Percentiles rank a stretch among this genome's conserved stretches.
Evolutionary conservation across 2,113 vertebrate genomes (phyloP).

Genomic region (Otis tarda): DNA sequence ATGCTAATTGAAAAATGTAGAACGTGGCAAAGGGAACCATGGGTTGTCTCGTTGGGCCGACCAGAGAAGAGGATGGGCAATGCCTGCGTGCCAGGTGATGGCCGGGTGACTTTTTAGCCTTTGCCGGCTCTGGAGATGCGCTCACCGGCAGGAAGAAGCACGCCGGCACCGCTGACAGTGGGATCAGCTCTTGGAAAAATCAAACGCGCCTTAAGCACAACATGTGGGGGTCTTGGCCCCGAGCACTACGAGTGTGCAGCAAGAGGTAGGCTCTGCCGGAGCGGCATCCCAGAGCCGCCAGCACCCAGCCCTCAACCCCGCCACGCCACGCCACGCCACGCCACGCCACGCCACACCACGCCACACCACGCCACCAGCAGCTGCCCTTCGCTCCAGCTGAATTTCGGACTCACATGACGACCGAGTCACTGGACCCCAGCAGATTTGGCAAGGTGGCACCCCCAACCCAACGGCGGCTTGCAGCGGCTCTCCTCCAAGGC

Average conservation of each 20-base stretch:
- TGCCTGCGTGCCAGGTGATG: neutral
- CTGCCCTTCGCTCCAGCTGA: rapidly evolving
- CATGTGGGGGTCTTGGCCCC: neutral
- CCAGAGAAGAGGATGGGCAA: neutral
- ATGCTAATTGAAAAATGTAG: constrained; percentile 59
- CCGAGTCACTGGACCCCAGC: neutral
- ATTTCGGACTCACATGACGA: neutral
- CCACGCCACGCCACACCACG: neutral
- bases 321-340: neutral
- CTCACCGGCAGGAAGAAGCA: neutral
- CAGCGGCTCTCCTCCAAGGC: neutral
- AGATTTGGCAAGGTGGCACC: neutral
- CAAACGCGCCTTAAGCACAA: neutral
- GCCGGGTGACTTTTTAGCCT: neutral
- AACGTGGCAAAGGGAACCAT: neutral
- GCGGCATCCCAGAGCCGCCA: rapidly evolving
- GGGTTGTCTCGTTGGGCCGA: neutral
- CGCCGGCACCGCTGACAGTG: rapidly evolving
- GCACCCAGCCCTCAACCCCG: neutral
- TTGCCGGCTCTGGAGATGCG: neutral
- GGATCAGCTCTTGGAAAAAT: neutral
- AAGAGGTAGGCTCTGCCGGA: neutral
- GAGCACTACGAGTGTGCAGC: neutral
- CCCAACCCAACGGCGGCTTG: neutral
- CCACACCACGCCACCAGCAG: neutral